Evolutionary conservation across 2,888 invertebrate species (phyloP).

Genomic region (Cataglyphis rosenhaueri): DNA sequence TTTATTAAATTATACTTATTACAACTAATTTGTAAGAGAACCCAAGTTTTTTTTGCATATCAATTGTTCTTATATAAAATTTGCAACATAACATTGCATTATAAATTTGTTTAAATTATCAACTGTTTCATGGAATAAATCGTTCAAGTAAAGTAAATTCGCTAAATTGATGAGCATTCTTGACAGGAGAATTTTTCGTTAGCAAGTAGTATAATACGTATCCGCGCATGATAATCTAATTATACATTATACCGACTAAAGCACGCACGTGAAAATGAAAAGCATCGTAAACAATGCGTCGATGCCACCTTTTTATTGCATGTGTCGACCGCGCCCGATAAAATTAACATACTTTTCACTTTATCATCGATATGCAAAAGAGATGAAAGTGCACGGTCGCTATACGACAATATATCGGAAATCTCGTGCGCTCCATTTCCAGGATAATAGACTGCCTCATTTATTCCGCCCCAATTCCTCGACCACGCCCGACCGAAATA

Average conservation of each 20-base stretch:
- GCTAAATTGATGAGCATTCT: background rate
- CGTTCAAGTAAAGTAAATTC: background rate
- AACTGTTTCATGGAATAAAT: background rate
- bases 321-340: conserved; percentile 56
- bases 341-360: conserved; percentile 71
- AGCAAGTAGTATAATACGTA: background rate
- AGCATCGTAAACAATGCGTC: background rate
- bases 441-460: conserved; percentile 63
- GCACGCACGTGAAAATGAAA: background rate
- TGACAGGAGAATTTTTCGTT: background rate
- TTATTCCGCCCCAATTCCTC: conserved; percentile 71
- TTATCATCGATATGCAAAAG: conserved; percentile 57
- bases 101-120: background rate
- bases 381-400: background rate
- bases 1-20: conserved; percentile 23
- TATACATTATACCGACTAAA: background rate
- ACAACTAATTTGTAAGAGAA: background rate
- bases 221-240: background rate
- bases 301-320: background rate
- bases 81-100: background rate
- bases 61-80: background rate
- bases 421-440: conserved; percentile 58
- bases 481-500: conserved; percentile 42
- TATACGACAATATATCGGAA: conserved; percentile 50
- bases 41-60: conserved; percentile 2